Percentiles rank a stretch among this genome's conserved stretches.
Conservation (phyloP, 92 coral and sea anemone genomes). For the Phymanthus crucifer region DNA sequence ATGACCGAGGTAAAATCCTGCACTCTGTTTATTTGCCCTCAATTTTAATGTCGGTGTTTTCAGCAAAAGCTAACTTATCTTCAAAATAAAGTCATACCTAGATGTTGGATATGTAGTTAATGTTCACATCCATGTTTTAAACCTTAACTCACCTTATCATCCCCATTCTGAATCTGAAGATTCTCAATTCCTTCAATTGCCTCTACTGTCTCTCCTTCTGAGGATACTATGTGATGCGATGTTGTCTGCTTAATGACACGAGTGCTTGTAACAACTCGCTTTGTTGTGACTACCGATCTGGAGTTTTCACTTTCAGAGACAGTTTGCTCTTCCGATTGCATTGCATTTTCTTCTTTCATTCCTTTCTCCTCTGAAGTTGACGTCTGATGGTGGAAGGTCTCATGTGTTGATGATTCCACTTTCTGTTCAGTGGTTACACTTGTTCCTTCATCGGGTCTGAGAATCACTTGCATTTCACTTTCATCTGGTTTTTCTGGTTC, state of each 20-base stretch:
- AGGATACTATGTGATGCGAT: constrained; percentile 62
- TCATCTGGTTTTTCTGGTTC: constrained; percentile 29
- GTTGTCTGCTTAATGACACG: constrained; percentile 74
- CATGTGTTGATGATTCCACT: constrained; percentile 28
- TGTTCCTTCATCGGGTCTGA: constrained; percentile 20
- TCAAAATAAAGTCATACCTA: no score
- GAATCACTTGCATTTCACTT: constrained; percentile 12
- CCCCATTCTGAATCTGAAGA: constrained; percentile 68
- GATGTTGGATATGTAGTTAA: no score
- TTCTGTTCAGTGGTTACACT: constrained; percentile 45
- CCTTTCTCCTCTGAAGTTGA: constrained; percentile 53
- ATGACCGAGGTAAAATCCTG: no score
- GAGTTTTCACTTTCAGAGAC: constrained; percentile 47
- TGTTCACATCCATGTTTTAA: background rate
- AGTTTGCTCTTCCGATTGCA: constrained; percentile 40
- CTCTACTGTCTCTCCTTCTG: constrained; percentile 65
- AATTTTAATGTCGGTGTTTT: no score
- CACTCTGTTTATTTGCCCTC: no score
- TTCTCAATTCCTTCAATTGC: constrained; percentile 55
- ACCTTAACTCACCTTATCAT: constrained; percentile 60
- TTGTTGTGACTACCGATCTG: constrained; percentile 46
- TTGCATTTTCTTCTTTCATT: constrained; percentile 48
- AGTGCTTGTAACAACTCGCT: constrained; percentile 60
- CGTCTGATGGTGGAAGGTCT: constrained; percentile 48
- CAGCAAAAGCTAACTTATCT: no score